Base-by-base conservation (phyloP, 2,113 vertebrate species). In the Microcebus murinus region DNA sequence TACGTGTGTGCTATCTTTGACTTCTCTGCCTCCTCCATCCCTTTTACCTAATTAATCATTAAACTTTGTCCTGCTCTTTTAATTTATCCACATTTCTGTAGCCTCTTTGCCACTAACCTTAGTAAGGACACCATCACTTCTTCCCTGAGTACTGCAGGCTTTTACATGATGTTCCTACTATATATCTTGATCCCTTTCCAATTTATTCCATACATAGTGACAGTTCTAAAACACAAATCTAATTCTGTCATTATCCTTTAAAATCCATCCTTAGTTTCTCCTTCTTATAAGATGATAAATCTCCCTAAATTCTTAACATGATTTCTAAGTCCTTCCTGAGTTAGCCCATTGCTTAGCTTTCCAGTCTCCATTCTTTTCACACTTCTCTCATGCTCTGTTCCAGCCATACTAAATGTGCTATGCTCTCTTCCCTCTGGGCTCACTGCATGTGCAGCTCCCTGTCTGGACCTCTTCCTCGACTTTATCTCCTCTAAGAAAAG, bases 211-310 rank as follows among this genome's bases (percentile, higher is more conserved):
- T 20, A 80, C 61, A 65, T 14, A 79, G 17, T 36, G 31, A 92
- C 31, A 77, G 2, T 77, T 96, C 34, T 73, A 85, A 89, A 73
- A 90, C 23, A 93, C 45, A 93, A 89, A 87, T 80, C 55, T 89
- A 87, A 55, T 70, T 73, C 42, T 50, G 39, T 59, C 42, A 93
- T 14, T 55, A 45, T 15, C 27, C 70, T 88, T 86, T 61, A 55
- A 93, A 89, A 65, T 80, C 31, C 45, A 92, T 71, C 63, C 25
- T 52, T 18, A 6, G 21, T 70, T 73, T 71, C 77, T 31, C 31
- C n/a, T 39, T 73, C 18, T n/a, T 71, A 84, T 27, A 79, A 59
- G 45, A 86, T 57, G 57, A 25, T 59, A 85, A 80, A 82, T 70
- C 29, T 70, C 50, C 67, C 86, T 93, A 86, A 90, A 67, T 67